phyloP scores from a whole-genome alignment of 2,113 vertebrate species.

The Oostethus manadensis region DNA sequence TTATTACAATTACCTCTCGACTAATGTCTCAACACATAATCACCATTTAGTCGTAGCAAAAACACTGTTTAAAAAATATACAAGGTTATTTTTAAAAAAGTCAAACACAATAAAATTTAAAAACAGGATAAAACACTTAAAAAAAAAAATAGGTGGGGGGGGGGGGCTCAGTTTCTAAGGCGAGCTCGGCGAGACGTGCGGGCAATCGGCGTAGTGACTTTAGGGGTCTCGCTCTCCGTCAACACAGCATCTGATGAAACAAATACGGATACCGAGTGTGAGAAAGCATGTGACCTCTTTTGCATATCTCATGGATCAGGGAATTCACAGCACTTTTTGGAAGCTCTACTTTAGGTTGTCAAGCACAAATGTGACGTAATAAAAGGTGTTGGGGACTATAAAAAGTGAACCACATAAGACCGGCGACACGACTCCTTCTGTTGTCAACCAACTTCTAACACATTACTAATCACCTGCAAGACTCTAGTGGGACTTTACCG shows the following conservation, averaged over 20 bases:
- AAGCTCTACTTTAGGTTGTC: background rate
- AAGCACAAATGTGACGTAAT: too few species aligned
- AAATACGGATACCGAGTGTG: background rate
- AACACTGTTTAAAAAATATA: slow-evolving; percentile 18
- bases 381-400: too few species aligned
- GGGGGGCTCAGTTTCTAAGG: slow-evolving; percentile 63
- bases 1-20: slow-evolving; percentile 40
- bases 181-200: slow-evolving; percentile 73
- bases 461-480: too few species aligned
- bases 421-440: too few species aligned
- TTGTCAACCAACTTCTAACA: too few species aligned
- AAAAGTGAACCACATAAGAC: too few species aligned
- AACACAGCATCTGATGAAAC: slow-evolving; percentile 73
- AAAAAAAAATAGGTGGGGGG: too few species aligned
- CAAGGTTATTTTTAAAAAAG: background rate
- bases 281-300: background rate
- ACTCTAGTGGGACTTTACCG: too few species aligned
- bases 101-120: background rate
- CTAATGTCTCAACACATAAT: background rate
- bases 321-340: slow-evolving; percentile 24
- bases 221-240: slow-evolving; percentile 84
- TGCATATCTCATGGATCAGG: background rate
- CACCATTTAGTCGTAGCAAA: background rate
- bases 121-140: background rate
- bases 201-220: slow-evolving; percentile 87